These are phyloP conservation scores for Neogobius melanostomus DNA, from an alignment of 2,113 vertebrate genomes.

Conservation along the genomic window DNA sequence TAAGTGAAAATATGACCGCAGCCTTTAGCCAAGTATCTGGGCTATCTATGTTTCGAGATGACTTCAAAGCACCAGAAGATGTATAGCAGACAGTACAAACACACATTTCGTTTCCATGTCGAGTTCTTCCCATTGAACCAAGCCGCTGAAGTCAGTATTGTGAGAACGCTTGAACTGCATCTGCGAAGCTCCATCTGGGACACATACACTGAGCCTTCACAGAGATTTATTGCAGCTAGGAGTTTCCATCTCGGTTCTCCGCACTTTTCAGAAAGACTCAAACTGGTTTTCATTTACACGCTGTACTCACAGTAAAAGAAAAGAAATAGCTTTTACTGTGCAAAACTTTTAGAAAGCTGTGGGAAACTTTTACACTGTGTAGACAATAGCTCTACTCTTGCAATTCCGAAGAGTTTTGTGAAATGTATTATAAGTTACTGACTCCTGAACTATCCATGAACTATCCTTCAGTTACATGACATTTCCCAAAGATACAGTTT, in stretches of 20 bases:
- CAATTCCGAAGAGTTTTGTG: too few relatives aligned
- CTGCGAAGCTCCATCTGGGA: conserved; percentile 48
- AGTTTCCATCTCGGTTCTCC: conserved; percentile 54
- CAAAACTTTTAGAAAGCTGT: background rate
- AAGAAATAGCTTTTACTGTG: background rate
- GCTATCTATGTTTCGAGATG: conserved; percentile 2
- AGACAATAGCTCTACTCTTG: background rate
- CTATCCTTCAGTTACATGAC: too few relatives aligned
- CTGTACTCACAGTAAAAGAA: conserved; percentile 24
- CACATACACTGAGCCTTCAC: conserved; percentile 59
- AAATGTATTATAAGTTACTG: too few relatives aligned
- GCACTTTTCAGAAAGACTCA: conserved; percentile 17
- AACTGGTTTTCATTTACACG: conserved; percentile 40
- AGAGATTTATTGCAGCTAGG: conserved; percentile 53
- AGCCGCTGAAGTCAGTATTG: conserved; percentile 15
- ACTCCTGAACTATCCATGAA: too few relatives aligned
- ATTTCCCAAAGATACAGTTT: too few relatives aligned
- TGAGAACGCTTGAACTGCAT: conserved; percentile 30
- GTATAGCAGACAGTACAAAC: background rate
- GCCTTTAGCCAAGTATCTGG: conserved; percentile 14
- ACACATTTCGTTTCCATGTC: conserved; percentile 25
- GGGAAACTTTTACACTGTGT: background rate
- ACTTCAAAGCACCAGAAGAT: background rate
- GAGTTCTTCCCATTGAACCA: conserved; percentile 32
- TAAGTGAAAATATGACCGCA: conserved; percentile 8